phyloP scores from a whole-genome alignment of 2,113 vertebrate species.

The Thalassarche chlororhynchos region DNA sequence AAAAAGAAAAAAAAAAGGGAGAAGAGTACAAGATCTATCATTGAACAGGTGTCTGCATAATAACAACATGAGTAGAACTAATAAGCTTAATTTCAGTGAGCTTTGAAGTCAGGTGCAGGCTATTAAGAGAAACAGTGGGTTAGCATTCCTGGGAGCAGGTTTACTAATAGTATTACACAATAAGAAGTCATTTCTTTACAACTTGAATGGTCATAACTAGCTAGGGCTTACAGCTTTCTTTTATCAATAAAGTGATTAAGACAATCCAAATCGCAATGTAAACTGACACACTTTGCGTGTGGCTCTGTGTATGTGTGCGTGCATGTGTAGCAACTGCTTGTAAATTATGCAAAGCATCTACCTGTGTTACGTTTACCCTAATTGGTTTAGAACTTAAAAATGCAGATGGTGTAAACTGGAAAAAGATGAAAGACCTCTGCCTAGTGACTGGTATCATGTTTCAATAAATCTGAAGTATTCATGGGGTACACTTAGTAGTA shows the following conservation, averaged over 20 bases:
- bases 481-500: not conserved
- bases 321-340: not conserved
- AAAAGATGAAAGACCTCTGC: not conserved
- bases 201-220: not conserved
- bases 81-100: conserved; percentile 46
- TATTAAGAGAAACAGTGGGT: conserved; percentile 37
- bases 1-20: accelerated
- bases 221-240: not conserved
- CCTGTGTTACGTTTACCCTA: not conserved
- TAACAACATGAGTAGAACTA: conserved; percentile 11
- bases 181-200: not conserved
- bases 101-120: conserved; percentile 38
- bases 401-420: not conserved
- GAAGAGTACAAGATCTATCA: not conserved
- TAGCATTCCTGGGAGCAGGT: not conserved
- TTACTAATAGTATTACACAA: conserved; percentile 12
- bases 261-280: not conserved
- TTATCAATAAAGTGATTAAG: not conserved
- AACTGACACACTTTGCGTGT: not conserved
- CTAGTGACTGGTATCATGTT: not conserved
- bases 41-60: conserved; percentile 7
- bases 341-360: not conserved
- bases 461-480: not conserved
- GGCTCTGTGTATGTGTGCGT: not conserved
- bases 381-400: not conserved